Evolutionary conservation across 1,140 invertebrate species (phyloP).

Genomic region (Streblospio benedicti): DNA sequence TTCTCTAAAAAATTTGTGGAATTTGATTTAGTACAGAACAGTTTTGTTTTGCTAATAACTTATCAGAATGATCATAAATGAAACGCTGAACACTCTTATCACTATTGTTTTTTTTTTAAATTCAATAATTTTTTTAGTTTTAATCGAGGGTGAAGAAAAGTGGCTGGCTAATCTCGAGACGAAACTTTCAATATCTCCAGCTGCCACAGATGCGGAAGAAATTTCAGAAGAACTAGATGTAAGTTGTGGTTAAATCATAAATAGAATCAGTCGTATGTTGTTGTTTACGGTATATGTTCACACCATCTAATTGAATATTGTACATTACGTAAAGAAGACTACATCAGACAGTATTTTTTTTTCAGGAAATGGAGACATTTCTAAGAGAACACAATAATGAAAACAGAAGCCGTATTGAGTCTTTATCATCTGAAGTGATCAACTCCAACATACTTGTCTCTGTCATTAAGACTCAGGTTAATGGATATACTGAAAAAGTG

Average conservation of each 20-base stretch:
- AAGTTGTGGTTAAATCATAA: slow-evolving; percentile 44
- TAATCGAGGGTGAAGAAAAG: slow-evolving; percentile 66
- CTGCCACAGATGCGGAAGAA: slow-evolving; percentile 83
- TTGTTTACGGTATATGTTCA: neutral
- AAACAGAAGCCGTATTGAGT: slow-evolving; percentile 64
- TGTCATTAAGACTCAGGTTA: slow-evolving; percentile 61
- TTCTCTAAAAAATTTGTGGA: too few relatives aligned
- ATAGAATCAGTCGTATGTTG: too few relatives aligned
- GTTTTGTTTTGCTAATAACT: too few relatives aligned
- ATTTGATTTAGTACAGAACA: too few relatives aligned
- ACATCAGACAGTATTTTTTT: neutral
- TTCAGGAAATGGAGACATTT: slow-evolving; percentile 75
- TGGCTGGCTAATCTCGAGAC: slow-evolving; percentile 75
- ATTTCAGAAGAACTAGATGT: slow-evolving; percentile 82
- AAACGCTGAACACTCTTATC: neutral
- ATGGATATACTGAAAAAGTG: slow-evolving; percentile 60
- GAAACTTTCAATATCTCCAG: slow-evolving; percentile 60
- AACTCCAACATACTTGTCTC: slow-evolving; percentile 67
- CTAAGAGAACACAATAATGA: slow-evolving; percentile 66
- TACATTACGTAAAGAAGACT: too few relatives aligned
- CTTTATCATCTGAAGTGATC: slow-evolving; percentile 63
- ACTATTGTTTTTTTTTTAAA: neutral
- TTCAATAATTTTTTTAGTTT: slow-evolving; percentile 47
- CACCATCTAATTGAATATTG: neutral
- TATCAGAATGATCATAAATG: neutral